Base-by-base conservation (phyloP, 2,797 vertebrate genomes). In the Acanthis flammea region DNA sequence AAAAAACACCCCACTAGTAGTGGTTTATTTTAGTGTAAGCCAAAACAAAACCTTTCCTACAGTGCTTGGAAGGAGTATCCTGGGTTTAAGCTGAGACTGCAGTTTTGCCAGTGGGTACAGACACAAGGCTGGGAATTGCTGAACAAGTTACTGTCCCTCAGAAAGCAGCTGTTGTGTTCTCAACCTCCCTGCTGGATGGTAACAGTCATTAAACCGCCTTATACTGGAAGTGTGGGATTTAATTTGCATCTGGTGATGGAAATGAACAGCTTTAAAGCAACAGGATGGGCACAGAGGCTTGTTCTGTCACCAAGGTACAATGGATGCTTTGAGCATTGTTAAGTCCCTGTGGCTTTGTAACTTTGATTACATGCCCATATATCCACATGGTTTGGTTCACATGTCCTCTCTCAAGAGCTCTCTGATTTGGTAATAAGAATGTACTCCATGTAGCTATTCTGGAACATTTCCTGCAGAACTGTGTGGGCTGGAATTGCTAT, bases 401-500 rank as follows among this genome's bases (percentile, higher is more conserved):
- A 9, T 25, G 42, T 65, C 27, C 66, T 58, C 22, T 42, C 54
- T 37, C 62, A 72, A 68, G 57, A 88, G 61, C 61, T 41, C 44
- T 90, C 83, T 6, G 6, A 18, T 88, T 88, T 65, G 58, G 42
- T 65, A 85, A 82, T 72, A 67, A 68, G 78, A 80, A 72, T 31
- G 57, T 90, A 77, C 42, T 80, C 42, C 9, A 16, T 78, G 45
- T 15, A 92, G 55, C 33, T 95, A 81, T 95, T 95, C 66, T 3
- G 1, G 24, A 83, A 78, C 41, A 76, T 55, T 92, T 95, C 60
- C 76, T 53, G 44, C 73, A 92, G 73, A 90, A 79, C 44, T 0
- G 2, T 86, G 90, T 95, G 86, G 93, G 92, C 30, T 94, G 65
- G 48, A 84, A 94, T 73, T 70, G 50, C 88, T 96, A 80, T 95